These are phyloP conservation scores for Periplaneta americana DNA, from an alignment of 1,140 invertebrate species.

Conservation along the genomic window DNA sequence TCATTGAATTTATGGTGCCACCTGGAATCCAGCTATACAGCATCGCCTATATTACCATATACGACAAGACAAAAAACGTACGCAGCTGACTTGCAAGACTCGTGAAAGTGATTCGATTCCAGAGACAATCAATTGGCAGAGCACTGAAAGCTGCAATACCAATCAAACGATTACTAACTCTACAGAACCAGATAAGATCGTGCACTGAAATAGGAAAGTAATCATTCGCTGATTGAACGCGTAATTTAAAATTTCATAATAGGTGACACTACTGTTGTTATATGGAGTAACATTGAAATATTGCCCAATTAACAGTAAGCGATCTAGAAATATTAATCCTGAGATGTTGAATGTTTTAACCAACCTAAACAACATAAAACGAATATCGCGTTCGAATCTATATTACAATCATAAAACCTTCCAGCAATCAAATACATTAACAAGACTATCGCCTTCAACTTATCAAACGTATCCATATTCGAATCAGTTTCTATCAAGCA, in stretches of 20 bases:
- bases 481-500: no score
- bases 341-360: no score
- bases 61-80: background rate
- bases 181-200: background rate
- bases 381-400: no score
- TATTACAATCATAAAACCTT: no score
- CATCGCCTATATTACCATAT: background rate
- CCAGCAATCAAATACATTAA: no score
- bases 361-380: no score
- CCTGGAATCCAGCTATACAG: background rate
- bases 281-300: no score
- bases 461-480: no score
- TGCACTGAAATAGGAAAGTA: background rate
- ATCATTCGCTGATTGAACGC: background rate
- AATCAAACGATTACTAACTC: background rate
- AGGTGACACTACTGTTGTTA: background rate
- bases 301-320: no score
- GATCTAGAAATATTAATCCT: no score
- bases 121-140: background rate
- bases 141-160: background rate
- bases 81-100: background rate
- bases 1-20: background rate
- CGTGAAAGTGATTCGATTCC: no score
- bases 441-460: no score
- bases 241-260: background rate